phyloP scores from a whole-genome alignment of 2,113 vertebrate species.

The Caranx ignobilis region DNA sequence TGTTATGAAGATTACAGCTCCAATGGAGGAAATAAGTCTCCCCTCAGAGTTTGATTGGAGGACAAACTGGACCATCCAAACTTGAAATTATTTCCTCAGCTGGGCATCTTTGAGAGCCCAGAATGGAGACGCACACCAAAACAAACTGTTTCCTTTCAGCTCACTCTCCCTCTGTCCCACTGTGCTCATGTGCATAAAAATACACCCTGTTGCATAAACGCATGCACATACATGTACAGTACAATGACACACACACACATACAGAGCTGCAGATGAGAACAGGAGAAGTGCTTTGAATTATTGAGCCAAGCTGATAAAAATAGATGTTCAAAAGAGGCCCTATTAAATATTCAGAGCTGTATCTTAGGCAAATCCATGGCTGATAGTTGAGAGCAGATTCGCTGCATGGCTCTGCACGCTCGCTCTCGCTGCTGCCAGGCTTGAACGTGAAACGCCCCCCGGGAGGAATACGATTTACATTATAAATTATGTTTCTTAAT shows the following conservation, averaged over 20 bases:
- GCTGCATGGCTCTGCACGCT: slow-evolving; percentile 20
- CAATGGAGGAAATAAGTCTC: slow-evolving; percentile 20
- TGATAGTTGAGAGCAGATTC: slow-evolving; percentile 44
- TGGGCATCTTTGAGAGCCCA: slow-evolving; percentile 28
- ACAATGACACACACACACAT: slow-evolving; percentile 6
- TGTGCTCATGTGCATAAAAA: neutral
- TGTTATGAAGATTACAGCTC: slow-evolving; percentile 36
- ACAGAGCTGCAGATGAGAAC: slow-evolving; percentile 46
- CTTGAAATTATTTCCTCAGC: slow-evolving; percentile 33
- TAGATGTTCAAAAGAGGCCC: slow-evolving; percentile 74
- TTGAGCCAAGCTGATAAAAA: slow-evolving; percentile 81
- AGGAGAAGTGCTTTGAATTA: slow-evolving; percentile 78
- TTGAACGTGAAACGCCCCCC: slow-evolving; percentile 15
- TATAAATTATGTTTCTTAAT: slow-evolving; percentile 28
- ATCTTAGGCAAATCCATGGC: slow-evolving; percentile 66
- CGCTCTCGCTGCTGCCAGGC: neutral
- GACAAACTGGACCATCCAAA: slow-evolving; percentile 29
- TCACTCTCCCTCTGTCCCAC: slow-evolving; percentile 2
- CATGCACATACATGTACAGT: neutral
- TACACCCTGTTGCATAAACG: neutral
- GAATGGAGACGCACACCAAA: slow-evolving; percentile 8
- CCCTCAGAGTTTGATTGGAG: slow-evolving; percentile 40
- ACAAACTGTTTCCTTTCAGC: slow-evolving; percentile 32
- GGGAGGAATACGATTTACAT: slow-evolving; percentile 32
- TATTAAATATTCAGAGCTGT: slow-evolving; percentile 79